These are phyloP conservation scores for Chaetodon auriga DNA, from an alignment of 2,113 vertebrate species.

Conservation along the genomic window DNA sequence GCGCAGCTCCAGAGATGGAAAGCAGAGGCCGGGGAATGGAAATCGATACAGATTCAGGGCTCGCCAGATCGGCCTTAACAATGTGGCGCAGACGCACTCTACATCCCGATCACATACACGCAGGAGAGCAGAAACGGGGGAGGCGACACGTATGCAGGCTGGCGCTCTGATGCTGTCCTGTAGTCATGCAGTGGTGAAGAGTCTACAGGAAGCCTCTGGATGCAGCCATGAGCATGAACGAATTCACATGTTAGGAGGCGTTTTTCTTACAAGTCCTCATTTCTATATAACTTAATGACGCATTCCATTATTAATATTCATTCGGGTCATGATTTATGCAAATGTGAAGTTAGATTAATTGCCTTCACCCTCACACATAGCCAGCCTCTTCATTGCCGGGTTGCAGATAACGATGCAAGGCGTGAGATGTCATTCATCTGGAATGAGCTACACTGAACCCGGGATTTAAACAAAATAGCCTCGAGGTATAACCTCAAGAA, in stretches of 20 bases:
- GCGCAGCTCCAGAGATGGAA: slow-evolving; percentile 81
- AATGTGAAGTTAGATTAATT: slow-evolving; percentile 24
- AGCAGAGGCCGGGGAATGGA: slow-evolving; percentile 79
- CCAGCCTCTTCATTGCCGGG: background rate
- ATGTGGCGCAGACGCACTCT: slow-evolving; percentile 77
- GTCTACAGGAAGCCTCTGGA: background rate
- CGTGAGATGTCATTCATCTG: slow-evolving; percentile 66
- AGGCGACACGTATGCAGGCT: slow-evolving; percentile 56
- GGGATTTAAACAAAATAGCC: slow-evolving; percentile 75
- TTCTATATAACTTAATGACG: background rate
- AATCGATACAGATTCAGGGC: slow-evolving; percentile 84
- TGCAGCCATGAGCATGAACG: background rate
- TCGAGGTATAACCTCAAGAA: slow-evolving; percentile 73
- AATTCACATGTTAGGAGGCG: background rate
- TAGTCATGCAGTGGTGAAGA: background rate
- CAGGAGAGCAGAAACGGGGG: slow-evolving; percentile 36
- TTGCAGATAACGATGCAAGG: slow-evolving; percentile 55
- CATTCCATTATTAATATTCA: background rate
- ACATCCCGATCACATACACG: slow-evolving; percentile 78
- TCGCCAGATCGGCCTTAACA: slow-evolving; percentile 85
- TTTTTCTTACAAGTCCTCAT: background rate
- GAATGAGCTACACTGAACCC: slow-evolving; percentile 37
- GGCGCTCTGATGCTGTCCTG: slow-evolving; percentile 26
- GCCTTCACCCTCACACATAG: background rate
- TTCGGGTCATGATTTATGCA: slow-evolving; percentile 22